phyloP scores from a whole-genome alignment of 2,797 vertebrate genomes.

The Alauda arvensis region DNA sequence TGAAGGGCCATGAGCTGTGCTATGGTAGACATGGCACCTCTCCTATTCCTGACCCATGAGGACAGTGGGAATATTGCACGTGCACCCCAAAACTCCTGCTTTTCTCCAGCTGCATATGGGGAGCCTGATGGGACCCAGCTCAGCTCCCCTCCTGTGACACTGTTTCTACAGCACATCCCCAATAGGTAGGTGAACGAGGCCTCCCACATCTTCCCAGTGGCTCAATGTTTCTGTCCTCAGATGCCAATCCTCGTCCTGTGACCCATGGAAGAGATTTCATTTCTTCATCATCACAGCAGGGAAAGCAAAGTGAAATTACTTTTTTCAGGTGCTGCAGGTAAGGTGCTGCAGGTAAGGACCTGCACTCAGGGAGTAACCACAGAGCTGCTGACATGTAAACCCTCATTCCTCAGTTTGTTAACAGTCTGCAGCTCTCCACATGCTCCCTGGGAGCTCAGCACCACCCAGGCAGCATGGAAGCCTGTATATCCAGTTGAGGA shows the following conservation, averaged over 20 bases:
- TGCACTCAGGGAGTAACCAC: constrained; percentile 32
- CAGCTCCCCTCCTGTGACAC: fast-evolving
- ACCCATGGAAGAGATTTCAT: not conserved
- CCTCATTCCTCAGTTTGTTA: not conserved
- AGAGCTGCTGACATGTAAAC: not conserved
- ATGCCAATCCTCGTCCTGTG: not conserved
- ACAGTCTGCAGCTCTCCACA: not conserved
- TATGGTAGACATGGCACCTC: not conserved
- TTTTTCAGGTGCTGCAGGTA: constrained; percentile 32
- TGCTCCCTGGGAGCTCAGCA: not conserved
- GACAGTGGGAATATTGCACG: not conserved
- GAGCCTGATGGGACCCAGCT: not conserved
- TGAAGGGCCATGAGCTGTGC: not conserved
- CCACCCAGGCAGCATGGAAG: not conserved
- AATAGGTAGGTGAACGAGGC: not conserved
- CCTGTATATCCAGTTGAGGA: constrained; percentile 28
- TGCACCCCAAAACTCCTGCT: not conserved
- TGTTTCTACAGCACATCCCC: not conserved
- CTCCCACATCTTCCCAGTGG: not conserved
- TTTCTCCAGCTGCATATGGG: not conserved
- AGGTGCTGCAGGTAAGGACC: constrained; percentile 37
- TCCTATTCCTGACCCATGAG: not conserved
- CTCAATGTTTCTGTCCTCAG: not conserved
- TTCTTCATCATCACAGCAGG: not conserved
- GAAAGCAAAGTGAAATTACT: constrained; percentile 35